These are phyloP conservation scores for Opisthograptis luteolata DNA, from an alignment of 2,888 invertebrate genomes.

Conservation along the genomic window DNA sequence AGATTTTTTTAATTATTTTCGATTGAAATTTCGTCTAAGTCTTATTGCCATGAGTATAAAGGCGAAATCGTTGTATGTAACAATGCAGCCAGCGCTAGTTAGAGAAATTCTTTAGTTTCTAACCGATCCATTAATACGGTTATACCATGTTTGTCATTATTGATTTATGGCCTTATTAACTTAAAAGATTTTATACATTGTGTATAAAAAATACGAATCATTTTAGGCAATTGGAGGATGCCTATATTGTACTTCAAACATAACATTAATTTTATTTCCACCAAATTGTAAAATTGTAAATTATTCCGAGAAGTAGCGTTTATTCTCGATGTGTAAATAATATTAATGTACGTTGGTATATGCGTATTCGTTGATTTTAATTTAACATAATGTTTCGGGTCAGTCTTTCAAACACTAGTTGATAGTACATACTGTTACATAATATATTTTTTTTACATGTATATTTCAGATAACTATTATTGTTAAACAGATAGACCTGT, in stretches of 20 bases:
- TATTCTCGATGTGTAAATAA: constrained; percentile 32
- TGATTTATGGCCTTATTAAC: constrained; percentile 71
- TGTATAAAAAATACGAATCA: constrained; percentile 6
- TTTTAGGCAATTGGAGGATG: not conserved
- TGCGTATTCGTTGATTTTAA: constrained; percentile 33
- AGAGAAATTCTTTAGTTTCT: constrained; percentile 61
- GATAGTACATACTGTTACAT: constrained; percentile 71
- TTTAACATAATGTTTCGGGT: constrained; percentile 46
- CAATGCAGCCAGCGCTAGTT: constrained; percentile 61
- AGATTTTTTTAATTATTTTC: constrained; percentile 50
- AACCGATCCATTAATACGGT: constrained; percentile 10
- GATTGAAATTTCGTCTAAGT: constrained; percentile 56
- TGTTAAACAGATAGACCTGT: constrained; percentile 76
- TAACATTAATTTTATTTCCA: not conserved
- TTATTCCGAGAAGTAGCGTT: not conserved
- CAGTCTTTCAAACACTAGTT: constrained; percentile 62
- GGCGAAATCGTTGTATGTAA: constrained; percentile 47
- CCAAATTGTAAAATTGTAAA: constrained; percentile 1
- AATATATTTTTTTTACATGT: constrained; percentile 81
- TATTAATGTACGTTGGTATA: constrained; percentile 27
- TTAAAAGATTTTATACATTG: constrained; percentile 42
- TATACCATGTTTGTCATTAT: constrained; percentile 46
- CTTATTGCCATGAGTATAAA: constrained; percentile 51
- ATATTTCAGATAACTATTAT: constrained; percentile 81
- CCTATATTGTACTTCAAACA: constrained; percentile 1